These are phyloP conservation scores for Cyprinodon variegatus DNA, from an alignment of 2,113 vertebrate species.

Conservation along the genomic window DNA sequence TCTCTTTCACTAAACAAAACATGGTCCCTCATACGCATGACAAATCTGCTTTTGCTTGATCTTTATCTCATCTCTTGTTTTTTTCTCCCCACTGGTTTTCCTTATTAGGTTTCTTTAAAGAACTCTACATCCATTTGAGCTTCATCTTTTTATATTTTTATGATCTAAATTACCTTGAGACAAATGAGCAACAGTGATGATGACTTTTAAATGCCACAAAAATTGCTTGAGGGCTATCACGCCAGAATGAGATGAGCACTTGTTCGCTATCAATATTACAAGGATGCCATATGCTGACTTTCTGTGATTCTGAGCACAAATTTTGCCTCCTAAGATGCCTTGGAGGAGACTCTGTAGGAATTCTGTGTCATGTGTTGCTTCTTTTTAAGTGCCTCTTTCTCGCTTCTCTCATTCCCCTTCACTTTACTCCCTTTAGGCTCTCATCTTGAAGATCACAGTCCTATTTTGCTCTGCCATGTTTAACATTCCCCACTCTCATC, in stretches of 20 bases:
- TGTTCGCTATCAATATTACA: conserved; percentile 68
- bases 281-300: conserved; percentile 56
- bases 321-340: conserved; percentile 59
- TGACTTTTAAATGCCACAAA: conserved; percentile 41
- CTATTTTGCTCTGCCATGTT: conserved; percentile 43
- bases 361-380: conserved; percentile 46
- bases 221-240: conserved; percentile 56
- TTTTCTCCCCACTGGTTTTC: not conserved
- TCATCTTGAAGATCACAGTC: conserved; percentile 36
- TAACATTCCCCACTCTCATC: conserved; percentile 19
- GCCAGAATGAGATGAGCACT: conserved; percentile 34
- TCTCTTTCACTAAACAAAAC: not conserved
- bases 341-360: conserved; percentile 48
- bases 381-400: conserved; percentile 28
- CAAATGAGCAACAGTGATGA: conserved; percentile 15
- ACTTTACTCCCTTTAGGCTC: conserved; percentile 33
- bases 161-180: conserved; percentile 22
- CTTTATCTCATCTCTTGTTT: not conserved
- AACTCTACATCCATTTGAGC: not conserved
- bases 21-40: not conserved
- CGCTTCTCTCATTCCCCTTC: conserved; percentile 2
- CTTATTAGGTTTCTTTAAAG: conserved; percentile 11
- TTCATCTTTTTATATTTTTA: conserved; percentile 60
- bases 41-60: not conserved
- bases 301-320: conserved; percentile 37